Conservation (phyloP, 2,888 invertebrate genomes). For the Oasisia sp. region DNA sequence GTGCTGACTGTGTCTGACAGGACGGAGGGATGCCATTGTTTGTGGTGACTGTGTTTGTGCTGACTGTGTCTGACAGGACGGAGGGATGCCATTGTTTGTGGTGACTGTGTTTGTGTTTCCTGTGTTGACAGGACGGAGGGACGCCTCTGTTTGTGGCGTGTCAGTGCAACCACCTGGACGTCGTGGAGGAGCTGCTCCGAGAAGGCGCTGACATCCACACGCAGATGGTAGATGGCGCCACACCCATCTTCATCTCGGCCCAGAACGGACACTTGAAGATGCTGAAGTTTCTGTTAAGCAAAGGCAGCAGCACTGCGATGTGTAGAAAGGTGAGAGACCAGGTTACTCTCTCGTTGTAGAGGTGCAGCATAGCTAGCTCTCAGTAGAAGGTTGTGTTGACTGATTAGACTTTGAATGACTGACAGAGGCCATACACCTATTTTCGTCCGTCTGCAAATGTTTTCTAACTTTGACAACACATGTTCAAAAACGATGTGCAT, state of each 20-base stretch:
- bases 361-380: neutral
- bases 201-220: slow-evolving; percentile 80
- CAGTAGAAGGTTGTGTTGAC: neutral
- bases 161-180: slow-evolving; percentile 90
- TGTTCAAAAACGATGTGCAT: too few species aligned
- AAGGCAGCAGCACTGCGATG: neutral
- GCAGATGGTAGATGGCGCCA: slow-evolving; percentile 76
- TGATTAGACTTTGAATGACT: neutral
- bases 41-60: too few species aligned
- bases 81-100: too few species aligned
- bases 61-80: too few species aligned
- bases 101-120: neutral
- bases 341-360: neutral
- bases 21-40: too few species aligned
- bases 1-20: too few species aligned
- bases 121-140: slow-evolving; percentile 81
- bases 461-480: too few species aligned
- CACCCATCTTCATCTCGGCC: slow-evolving; percentile 76
- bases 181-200: slow-evolving; percentile 77
- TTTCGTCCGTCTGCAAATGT: too few species aligned
- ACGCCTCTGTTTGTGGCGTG: slow-evolving; percentile 92
- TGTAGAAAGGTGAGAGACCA: neutral
- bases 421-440: neutral
- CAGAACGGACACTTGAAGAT: slow-evolving; percentile 85
- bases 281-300: slow-evolving; percentile 56